These are phyloP conservation scores for Holotrichia oblita DNA, from an alignment of 1,140 invertebrate species.

Conservation along the genomic window DNA sequence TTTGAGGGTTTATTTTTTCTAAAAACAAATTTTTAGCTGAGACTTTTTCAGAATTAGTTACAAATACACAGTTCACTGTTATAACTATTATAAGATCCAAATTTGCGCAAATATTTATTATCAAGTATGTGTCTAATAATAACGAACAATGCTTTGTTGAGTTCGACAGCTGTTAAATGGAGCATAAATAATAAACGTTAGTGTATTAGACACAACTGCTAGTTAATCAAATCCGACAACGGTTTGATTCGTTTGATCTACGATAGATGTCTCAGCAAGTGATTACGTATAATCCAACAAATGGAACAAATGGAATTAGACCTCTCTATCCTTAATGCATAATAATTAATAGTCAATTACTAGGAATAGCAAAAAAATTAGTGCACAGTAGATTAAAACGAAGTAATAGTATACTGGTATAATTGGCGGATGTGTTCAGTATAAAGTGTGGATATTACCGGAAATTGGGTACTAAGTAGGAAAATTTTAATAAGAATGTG, in stretches of 20 bases:
- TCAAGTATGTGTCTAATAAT: neutral
- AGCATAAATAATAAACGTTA: constrained; percentile 19
- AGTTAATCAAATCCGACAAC: neutral
- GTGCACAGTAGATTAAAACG: neutral
- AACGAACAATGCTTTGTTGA: neutral
- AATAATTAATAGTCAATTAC: neutral
- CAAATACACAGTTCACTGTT: no score
- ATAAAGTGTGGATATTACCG: neutral
- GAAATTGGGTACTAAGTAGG: neutral
- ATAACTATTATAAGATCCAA: no score
- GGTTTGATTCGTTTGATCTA: neutral
- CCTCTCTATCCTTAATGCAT: constrained; percentile 1
- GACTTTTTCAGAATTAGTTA: no score
- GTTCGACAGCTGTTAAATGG: neutral
- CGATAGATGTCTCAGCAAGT: neutral
- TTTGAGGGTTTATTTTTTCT: no score
- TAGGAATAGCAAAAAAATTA: neutral
- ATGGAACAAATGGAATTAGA: neutral
- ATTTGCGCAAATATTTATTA: no score
- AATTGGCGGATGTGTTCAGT: neutral
- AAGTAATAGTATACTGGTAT: neutral
- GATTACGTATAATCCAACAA: neutral
- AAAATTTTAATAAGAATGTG: no score
- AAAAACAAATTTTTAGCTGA: no score
- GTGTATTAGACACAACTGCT: neutral